Evolutionary conservation across 2,797 vertebrate species (phyloP).

Genomic region (Cetoscarus ocellatus): DNA sequence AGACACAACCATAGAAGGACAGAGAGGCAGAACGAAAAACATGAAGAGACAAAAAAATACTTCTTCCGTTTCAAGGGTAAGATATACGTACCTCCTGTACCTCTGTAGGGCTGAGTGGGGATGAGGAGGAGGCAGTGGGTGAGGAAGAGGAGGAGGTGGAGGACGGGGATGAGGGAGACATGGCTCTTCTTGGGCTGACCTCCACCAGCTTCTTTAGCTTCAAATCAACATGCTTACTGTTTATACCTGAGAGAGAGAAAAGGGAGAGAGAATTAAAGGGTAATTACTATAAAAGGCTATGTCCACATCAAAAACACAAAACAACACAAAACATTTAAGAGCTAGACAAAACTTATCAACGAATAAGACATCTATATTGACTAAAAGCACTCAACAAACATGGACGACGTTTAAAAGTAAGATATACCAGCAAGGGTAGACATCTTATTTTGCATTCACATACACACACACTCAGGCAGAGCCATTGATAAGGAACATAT

Average conservation of each 20-base stretch:
- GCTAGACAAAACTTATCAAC: not conserved
- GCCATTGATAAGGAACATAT: conserved; percentile 28
- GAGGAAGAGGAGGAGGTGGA: conserved; percentile 82
- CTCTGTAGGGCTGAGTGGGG: conserved; percentile 86
- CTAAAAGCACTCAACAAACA: not conserved
- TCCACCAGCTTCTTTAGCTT: conserved; percentile 94
- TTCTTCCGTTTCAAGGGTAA: conserved; percentile 1
- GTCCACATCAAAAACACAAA: not conserved
- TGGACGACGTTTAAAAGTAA: not conserved
- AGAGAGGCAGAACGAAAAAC: not conserved
- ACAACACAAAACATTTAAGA: not conserved
- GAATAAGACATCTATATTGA: not conserved
- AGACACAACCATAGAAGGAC: conserved; percentile 1
- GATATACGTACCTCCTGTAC: conserved; percentile 76
- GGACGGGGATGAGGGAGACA: conserved; percentile 86
- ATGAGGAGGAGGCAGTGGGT: conserved; percentile 75
- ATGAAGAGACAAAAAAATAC: not conserved
- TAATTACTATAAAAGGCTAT: conserved; percentile 2
- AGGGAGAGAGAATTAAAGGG: not conserved
- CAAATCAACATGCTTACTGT: conserved; percentile 91
- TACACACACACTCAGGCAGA: conserved; percentile 4
- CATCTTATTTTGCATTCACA: conserved; percentile 31
- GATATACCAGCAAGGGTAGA: not conserved
- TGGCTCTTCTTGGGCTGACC: conserved; percentile 87
- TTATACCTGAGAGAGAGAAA: conserved; percentile 83